A percentile compares a stretch with the other conserved stretches of the same genome.
Evolutionary conservation across 2,888 invertebrate species (phyloP).

Genomic region (Fragum sueziense): DNA sequence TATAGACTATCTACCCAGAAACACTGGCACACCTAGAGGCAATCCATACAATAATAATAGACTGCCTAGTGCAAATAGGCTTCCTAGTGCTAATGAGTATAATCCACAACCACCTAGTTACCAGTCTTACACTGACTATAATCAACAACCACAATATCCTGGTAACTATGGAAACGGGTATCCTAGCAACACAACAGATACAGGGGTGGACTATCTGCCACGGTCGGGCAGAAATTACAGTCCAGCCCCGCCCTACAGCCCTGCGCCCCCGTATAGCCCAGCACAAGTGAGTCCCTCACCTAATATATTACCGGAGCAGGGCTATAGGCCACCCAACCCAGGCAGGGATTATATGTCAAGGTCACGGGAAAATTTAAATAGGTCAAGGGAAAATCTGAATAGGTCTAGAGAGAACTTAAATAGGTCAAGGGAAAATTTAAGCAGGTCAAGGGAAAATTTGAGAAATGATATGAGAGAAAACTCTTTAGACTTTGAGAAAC

Average conservation of each 20-base stretch:
- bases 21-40: slow-evolving; percentile 45
- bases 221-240: slow-evolving; percentile 31
- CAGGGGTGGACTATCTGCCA: slow-evolving; percentile 54
- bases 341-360: slow-evolving; percentile 48
- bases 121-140: slow-evolving; percentile 2
- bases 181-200: slow-evolving; percentile 9
- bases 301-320: neutral
- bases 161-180: slow-evolving; percentile 20
- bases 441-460: slow-evolving; percentile 34
- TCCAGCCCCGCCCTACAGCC: slow-evolving; percentile 25
- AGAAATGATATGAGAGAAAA: slow-evolving; percentile 44
- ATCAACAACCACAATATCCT: slow-evolving; percentile 4
- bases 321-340: slow-evolving; percentile 21
- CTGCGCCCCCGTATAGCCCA: slow-evolving; percentile 1
- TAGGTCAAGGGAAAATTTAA: slow-evolving; percentile 46
- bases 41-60: neutral
- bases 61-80: slow-evolving; percentile 26
- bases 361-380: slow-evolving; percentile 47
- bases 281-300: slow-evolving; percentile 1
- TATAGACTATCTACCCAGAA: slow-evolving; percentile 53
- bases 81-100: slow-evolving; percentile 1
- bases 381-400: slow-evolving; percentile 47
- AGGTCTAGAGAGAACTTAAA: slow-evolving; percentile 49
- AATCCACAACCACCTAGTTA: slow-evolving; percentile 13
- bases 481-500: slow-evolving; percentile 51